phyloP scores from a whole-genome alignment of 2,797 vertebrate species.

The Iguana delicatissima region DNA sequence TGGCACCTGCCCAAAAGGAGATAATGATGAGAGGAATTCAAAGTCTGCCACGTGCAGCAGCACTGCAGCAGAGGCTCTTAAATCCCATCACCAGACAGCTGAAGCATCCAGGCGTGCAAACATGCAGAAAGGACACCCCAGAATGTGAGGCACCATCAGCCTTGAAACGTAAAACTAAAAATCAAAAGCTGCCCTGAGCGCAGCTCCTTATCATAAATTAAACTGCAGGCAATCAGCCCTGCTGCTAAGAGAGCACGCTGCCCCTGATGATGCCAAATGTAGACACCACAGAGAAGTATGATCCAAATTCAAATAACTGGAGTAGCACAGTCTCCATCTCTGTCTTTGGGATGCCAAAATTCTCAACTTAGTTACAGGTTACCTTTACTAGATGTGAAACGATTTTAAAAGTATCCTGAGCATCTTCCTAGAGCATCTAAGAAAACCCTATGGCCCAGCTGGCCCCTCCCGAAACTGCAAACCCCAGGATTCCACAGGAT shows the following conservation, averaged over 20 bases:
- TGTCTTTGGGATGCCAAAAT: neutral
- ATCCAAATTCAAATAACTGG: slow-evolving; percentile 7
- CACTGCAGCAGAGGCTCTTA: slow-evolving; percentile 14
- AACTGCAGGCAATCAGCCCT: neutral
- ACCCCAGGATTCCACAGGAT: too few relatives aligned
- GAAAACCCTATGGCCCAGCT: too few relatives aligned
- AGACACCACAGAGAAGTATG: neutral
- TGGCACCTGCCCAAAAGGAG: slow-evolving; percentile 57
- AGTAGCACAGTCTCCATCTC: neutral
- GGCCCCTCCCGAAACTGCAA: too few relatives aligned
- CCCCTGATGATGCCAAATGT: slow-evolving; percentile 4
- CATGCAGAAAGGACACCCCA: slow-evolving; percentile 26
- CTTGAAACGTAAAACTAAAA: slow-evolving; percentile 48
- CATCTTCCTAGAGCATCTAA: neutral
- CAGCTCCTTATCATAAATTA: neutral
- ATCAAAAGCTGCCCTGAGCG: slow-evolving; percentile 38
- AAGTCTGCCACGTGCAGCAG: slow-evolving; percentile 56
- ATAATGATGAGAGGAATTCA: slow-evolving; percentile 23
- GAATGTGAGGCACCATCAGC: slow-evolving; percentile 39
- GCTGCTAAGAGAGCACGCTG: neutral
- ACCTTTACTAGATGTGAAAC: neutral
- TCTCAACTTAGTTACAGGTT: neutral
- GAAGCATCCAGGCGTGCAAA: slow-evolving; percentile 43
- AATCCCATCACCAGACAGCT: slow-evolving; percentile 39
- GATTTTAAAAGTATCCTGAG: neutral